These are phyloP conservation scores for Micrastur ruficollis DNA, from an alignment of 2,797 vertebrate genomes.

Conservation along the genomic window DNA sequence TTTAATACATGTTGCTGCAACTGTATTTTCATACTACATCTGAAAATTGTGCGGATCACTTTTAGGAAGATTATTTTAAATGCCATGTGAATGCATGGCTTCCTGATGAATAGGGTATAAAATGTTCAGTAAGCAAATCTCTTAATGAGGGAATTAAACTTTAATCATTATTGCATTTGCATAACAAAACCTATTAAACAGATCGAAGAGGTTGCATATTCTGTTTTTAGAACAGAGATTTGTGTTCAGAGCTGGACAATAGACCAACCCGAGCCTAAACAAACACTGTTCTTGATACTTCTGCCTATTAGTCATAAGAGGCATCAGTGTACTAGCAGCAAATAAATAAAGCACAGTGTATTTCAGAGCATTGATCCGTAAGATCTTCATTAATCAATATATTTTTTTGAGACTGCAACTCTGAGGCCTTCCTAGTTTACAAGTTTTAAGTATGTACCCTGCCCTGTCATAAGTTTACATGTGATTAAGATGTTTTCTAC, in stretches of 20 bases:
- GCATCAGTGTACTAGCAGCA: not conserved
- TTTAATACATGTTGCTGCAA: not conserved
- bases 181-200: not conserved
- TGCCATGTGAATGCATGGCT: not conserved
- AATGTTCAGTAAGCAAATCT: not conserved
- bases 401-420: not conserved
- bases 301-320: not conserved
- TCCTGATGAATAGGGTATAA: not conserved
- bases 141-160: not conserved
- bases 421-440: not conserved
- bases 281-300: not conserved
- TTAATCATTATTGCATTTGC: not conserved
- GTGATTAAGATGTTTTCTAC: not conserved
- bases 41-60: not conserved
- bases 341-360: not conserved
- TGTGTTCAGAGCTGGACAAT: not conserved
- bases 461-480: not conserved
- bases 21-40: not conserved
- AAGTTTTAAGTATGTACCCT: not conserved
- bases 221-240: not conserved
- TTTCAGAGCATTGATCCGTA: not conserved
- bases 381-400: not conserved
- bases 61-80: not conserved
- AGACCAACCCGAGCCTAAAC: not conserved
- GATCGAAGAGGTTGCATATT: not conserved